phyloP scores from a whole-genome alignment of 2,888 invertebrate genomes.

The Dyspetes luteomarginatus region DNA sequence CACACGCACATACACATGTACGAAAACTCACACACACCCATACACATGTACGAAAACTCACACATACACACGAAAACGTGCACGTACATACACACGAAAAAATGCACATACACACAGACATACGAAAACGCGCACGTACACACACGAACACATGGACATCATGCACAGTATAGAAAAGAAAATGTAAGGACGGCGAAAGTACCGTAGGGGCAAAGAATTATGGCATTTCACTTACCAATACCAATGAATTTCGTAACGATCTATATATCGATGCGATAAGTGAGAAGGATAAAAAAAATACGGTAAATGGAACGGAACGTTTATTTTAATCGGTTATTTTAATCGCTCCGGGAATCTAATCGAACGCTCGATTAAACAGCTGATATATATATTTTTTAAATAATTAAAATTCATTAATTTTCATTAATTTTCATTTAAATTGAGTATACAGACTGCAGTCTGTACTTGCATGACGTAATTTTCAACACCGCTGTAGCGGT shows the following conservation, averaged over 20 bases:
- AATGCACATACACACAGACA: conserved; percentile 6
- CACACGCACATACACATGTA: conserved; percentile 2
- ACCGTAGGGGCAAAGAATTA: conserved; percentile 44
- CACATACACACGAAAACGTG: conserved; percentile 3
- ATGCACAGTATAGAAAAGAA: no score
- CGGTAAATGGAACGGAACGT: conserved; percentile 23
- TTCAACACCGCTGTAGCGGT: no score
- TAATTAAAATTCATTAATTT: no score
- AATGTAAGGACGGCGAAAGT: conserved; percentile 26
- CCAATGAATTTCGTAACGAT: conserved; percentile 44
- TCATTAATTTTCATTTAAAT: no score
- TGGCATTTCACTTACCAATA: conserved; percentile 55
- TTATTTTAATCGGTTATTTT: conserved; percentile 21
- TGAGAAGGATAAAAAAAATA: conserved; percentile 56
- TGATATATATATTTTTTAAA: no score
- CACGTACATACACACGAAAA: no score
- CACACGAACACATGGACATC: conserved; percentile 1
- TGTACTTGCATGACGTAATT: no score
- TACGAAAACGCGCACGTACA: not conserved
- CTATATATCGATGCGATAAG: conserved; percentile 48
- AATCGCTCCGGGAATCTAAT: conserved; percentile 13
- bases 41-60: not conserved
- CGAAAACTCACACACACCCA: conserved; percentile 10
- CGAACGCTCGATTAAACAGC: not conserved
- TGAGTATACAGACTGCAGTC: no score